Base-by-base conservation (phyloP, 2,797 vertebrate species). In the Poecile montanus region DNA sequence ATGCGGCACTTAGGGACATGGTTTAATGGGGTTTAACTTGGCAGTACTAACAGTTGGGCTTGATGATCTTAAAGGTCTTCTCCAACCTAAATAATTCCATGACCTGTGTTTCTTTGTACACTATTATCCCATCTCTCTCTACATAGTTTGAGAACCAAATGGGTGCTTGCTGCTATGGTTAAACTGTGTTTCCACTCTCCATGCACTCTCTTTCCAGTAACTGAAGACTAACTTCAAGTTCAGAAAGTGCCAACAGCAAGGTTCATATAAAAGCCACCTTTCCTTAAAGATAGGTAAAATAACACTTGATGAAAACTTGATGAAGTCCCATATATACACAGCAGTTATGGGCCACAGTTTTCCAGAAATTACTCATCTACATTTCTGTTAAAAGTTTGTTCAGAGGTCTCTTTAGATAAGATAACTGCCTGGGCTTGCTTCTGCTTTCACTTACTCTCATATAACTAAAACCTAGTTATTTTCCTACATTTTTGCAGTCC, bases 241-340 rank as follows among this genome's bases (percentile, higher is more conserved):
- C 73, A 77, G 38, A 57, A 84, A 61, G 27, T 10, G 18, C 27
- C 62, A 84, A 76, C 36, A 85, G 82, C 29, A 89, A 75, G 19
- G 17, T 36, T 72, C 21, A 50, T 16, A 48, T 7, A 9, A 44
- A 63, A 65, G 48, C 8, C 32, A n/a, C 11, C 23, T 66, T 58
- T 81, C 58, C 60, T 57, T 76, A 54, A 76, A 67, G 26, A 62
- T 4, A 45, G 16, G 10, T 67, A 74, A 94, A 93, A 58, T 8
- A 89, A 45, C 9, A 62, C 6, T 23, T 32, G 32, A 66, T 7
- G 3, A 45, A 83, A 20, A 62, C 7, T 23, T 32, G 32, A 66
- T 7, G 3, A 45, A 83, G 22, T 40, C 56, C 10, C 3, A 3
- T 3, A 19, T 15, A 50, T 17, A 36, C 2, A 9, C 1, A 65